Evolutionary conservation across 2,113 vertebrate species (phyloP).

Genomic region (Mixornis gularis): DNA sequence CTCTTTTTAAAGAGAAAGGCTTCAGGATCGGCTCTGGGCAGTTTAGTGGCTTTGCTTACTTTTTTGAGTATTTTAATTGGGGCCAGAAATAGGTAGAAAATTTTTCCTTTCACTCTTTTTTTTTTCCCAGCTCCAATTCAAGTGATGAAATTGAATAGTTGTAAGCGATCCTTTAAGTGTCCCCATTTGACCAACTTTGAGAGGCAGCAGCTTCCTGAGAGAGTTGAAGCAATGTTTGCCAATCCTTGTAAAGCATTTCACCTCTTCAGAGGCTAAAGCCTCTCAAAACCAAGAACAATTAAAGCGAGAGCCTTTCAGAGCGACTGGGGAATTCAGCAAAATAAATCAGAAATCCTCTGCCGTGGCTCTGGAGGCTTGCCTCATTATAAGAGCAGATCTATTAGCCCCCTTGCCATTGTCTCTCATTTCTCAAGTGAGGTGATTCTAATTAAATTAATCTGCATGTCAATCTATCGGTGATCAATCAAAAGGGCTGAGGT

Average conservation of each 20-base stretch:
- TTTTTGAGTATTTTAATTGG: not conserved
- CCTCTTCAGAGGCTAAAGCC: slow-evolving; percentile 77
- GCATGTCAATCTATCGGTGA: slow-evolving; percentile 88
- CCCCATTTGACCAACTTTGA: slow-evolving; percentile 54
- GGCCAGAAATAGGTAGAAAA: not conserved
- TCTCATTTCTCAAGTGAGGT: slow-evolving; percentile 88
- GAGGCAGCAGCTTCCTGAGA: slow-evolving; percentile 60
- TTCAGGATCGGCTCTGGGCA: not conserved
- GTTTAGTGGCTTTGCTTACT: not conserved
- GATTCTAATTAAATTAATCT: slow-evolving; percentile 92
- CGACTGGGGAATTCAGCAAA: slow-evolving; percentile 77
- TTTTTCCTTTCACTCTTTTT: not conserved
- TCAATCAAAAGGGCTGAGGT: slow-evolving; percentile 80
- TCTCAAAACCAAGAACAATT: slow-evolving; percentile 83
- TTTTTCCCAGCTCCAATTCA: not conserved
- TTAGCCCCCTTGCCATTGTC: slow-evolving; percentile 83
- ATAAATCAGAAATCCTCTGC: slow-evolving; percentile 80
- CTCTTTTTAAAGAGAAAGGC: not conserved
- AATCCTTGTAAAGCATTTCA: slow-evolving; percentile 75
- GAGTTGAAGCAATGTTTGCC: slow-evolving; percentile 64
- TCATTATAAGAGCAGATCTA: slow-evolving; percentile 83
- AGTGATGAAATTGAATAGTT: slow-evolving; percentile 22
- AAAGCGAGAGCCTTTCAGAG: slow-evolving; percentile 76
- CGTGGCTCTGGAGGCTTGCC: slow-evolving; percentile 69
- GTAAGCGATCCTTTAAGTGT: slow-evolving; percentile 48